Percentiles rank a stretch among this genome's conserved stretches.
Conservation (phyloP, 2,888 invertebrate genomes). For the Ischnus inquisitorius region DNA sequence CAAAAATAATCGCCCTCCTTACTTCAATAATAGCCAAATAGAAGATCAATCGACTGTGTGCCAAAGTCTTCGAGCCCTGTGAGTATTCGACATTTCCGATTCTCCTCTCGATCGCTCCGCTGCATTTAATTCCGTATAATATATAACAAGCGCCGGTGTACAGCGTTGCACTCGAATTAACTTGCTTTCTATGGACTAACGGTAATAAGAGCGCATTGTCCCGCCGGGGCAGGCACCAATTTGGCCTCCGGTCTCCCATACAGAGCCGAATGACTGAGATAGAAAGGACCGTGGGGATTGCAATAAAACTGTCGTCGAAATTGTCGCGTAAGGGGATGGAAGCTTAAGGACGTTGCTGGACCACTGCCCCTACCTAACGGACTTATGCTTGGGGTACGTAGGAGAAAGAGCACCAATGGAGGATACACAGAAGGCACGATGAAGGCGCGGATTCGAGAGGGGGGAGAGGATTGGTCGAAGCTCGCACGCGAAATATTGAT, state of each 20-base stretch:
- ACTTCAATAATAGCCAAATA: background rate
- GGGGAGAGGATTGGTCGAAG: slow-evolving; percentile 72
- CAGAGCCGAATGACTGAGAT: slow-evolving; percentile 26
- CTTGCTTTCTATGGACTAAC: slow-evolving; percentile 52
- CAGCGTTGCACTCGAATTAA: slow-evolving; percentile 44
- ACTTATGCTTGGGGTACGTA: slow-evolving; percentile 21
- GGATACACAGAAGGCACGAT: slow-evolving; percentile 62
- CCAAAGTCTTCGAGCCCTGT: background rate
- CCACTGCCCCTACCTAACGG: slow-evolving; percentile 13
- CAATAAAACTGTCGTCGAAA: slow-evolving; percentile 57
- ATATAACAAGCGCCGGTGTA: slow-evolving; percentile 12
- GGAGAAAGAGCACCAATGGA: slow-evolving; percentile 17
- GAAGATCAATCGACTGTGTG: slow-evolving; percentile 23
- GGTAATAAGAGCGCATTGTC: slow-evolving; percentile 50
- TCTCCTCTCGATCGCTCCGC: background rate
- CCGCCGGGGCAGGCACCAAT: slow-evolving; percentile 4
- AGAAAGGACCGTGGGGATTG: slow-evolving; percentile 26
- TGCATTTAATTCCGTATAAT: slow-evolving; percentile 33
- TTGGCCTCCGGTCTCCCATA: background rate
- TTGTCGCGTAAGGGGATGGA: slow-evolving; percentile 65
- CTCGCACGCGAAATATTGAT: slow-evolving; percentile 83
- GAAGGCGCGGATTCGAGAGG: slow-evolving; percentile 69
- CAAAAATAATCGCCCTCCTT: background rate
- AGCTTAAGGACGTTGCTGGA: slow-evolving; percentile 73
- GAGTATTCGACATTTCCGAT: slow-evolving; percentile 23